phyloP scores from a whole-genome alignment of 1,140 invertebrate species.

The Augochlora pura region DNA sequence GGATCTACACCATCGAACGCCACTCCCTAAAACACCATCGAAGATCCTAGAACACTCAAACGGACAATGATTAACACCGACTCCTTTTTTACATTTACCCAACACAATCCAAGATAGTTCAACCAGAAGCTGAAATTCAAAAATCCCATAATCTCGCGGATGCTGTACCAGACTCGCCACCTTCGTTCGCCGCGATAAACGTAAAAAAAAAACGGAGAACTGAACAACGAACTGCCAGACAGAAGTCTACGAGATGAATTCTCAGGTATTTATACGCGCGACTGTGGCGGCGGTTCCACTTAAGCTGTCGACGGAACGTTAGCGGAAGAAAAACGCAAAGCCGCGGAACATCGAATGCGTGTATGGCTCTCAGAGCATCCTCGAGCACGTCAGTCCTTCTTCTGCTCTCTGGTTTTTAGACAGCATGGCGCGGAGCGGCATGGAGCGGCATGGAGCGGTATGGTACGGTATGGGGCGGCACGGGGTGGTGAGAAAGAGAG shows the following conservation, averaged over 20 bases:
- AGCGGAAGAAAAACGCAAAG: slow-evolving; percentile 14
- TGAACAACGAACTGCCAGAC: not conserved
- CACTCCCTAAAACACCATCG: too few relatives aligned
- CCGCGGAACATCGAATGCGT: slow-evolving; percentile 26
- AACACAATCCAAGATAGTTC: too few relatives aligned
- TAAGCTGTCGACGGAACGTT: slow-evolving; percentile 25
- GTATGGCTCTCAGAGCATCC: not conserved
- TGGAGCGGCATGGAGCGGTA: too few relatives aligned
- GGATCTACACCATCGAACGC: too few relatives aligned
- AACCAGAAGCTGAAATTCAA: not conserved
- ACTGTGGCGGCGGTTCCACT: slow-evolving; percentile 13
- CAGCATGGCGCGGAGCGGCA: not conserved
- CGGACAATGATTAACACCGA: too few relatives aligned
- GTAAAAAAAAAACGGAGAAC: not conserved
- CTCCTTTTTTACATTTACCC: too few relatives aligned
- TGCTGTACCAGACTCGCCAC: not conserved
- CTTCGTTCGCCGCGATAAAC: too few relatives aligned
- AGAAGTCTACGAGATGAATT: not conserved
- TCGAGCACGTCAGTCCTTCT: slow-evolving; percentile 15
- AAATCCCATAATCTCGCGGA: not conserved
- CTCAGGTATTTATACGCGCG: not conserved
- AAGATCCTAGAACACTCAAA: too few relatives aligned
- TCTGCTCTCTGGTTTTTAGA: slow-evolving; percentile 33
- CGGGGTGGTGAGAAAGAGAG: not conserved
- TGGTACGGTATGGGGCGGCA: not conserved